Conservation (phyloP, 2,888 invertebrate genomes). For the Leucophenga maculata region DNA sequence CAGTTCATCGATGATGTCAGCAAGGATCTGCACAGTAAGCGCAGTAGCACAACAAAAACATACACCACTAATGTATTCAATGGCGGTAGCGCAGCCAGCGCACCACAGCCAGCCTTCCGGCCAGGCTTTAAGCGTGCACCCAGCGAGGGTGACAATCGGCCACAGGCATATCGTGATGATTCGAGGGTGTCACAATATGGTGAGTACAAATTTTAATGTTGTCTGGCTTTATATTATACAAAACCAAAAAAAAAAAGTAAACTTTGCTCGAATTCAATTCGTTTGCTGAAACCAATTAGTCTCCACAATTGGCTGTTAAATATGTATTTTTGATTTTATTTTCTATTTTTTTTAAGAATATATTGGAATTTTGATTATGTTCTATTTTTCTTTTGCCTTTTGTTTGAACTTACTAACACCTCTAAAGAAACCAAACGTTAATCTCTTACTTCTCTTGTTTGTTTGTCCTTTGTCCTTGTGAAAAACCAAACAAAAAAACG, state of each 20-base stretch:
- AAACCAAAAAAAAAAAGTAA: constrained; percentile 9
- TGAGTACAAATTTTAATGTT: constrained; percentile 71
- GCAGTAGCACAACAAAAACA: constrained; percentile 35
- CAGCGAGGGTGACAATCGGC: constrained; percentile 72
- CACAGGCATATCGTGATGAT: constrained; percentile 82
- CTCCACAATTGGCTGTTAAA: constrained; percentile 16
- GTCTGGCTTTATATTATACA: neutral
- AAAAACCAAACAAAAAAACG: constrained; percentile 29
- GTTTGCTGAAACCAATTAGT: constrained; percentile 23
- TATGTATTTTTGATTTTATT: neutral
- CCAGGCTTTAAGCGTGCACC: constrained; percentile 71
- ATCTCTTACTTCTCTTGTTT: neutral
- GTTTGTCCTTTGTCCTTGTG: too few species aligned
- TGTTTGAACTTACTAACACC: constrained; percentile 1
- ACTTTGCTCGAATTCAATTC: neutral
- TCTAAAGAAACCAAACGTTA: neutral
- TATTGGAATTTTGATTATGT: constrained; percentile 1
- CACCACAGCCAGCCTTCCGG: constrained; percentile 46
- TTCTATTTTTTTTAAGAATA: constrained; percentile 5
- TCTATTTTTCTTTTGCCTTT: neutral
- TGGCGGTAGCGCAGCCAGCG: constrained; percentile 29
- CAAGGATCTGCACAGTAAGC: constrained; percentile 74
- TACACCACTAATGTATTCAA: constrained; percentile 53
- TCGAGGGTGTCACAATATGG: constrained; percentile 81
- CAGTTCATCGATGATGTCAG: constrained; percentile 79